Evolutionary conservation across 2,888 invertebrate genomes (phyloP), one percentile per base, ranked within the genome.

Genomic region (Ametastegia equiseti): DNA sequence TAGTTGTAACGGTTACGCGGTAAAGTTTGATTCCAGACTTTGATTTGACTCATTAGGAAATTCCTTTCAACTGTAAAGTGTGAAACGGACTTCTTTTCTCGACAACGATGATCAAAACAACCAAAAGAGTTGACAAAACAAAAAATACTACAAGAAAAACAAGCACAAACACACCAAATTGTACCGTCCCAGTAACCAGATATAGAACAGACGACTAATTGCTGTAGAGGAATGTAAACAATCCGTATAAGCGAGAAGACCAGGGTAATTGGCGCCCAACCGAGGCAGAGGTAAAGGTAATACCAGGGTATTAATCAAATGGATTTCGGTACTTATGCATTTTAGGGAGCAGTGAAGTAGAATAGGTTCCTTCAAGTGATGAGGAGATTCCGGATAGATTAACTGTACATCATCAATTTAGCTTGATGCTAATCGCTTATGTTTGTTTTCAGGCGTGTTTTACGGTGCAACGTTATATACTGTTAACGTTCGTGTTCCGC

Each of bases 351-450:
- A 15, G 2, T 30, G 1, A 15, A 30, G 60, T 30, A 30, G 60
- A 60, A n/a, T n/a, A n/a, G 30, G 15, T 30, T 60, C 30, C 23
- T 60, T 60, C 65, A 19, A 39, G 36, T 30, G n/a, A n/a, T n/a
- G 23, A 39, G 65, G 33, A 39, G 1, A 39, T 39, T 39, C 39
- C 39, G 19, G 39, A 11, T 39, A 67, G 65, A 67, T 67, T 67
- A 67, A 67, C 65, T 67, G 65, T 67, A 67, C 65, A 67, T 27
- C 45, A 71, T 47, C 71, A 71, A 71, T 71, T 71, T 71, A 71
- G 19, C 47, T n/a, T 27, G 23, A n/a, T 45, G n/a, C 47, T 71
- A 47, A 71, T 71, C 47, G 30, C 71, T 15, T 5, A 71, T 71
- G 47, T 71, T 45, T 45, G 71, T 47, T 42, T 47, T 39, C 27